Conservation (phyloP, 2,888 invertebrate genomes). For the Drosophila engyochracea region DNA sequence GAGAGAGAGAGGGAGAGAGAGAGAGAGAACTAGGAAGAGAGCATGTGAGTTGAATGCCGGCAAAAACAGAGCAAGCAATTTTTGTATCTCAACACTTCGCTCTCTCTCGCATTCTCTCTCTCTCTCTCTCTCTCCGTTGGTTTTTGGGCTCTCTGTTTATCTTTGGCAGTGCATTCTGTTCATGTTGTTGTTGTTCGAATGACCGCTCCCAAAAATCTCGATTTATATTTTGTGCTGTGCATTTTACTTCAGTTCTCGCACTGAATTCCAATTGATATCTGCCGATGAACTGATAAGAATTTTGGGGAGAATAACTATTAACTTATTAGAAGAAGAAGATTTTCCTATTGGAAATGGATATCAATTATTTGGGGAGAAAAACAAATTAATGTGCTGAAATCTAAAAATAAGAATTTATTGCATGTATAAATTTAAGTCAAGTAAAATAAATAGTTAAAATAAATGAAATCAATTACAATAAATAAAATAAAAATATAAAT, state of each 20-base stretch:
- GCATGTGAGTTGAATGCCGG: slow-evolving; percentile 48
- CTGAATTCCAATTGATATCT: slow-evolving; percentile 30
- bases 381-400: neutral
- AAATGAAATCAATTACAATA: neutral
- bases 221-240: slow-evolving; percentile 54
- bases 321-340: neutral
- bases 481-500: neutral
- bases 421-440: neutral
- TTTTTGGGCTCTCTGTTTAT: slow-evolving; percentile 66
- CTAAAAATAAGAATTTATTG: fast-evolving
- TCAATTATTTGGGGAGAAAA: neutral
- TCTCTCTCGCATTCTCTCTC: slow-evolving; percentile 27
- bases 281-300: slow-evolving; percentile 49
- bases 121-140: neutral
- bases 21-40: neutral
- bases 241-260: slow-evolving; percentile 20
- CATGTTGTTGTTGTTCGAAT: slow-evolving; percentile 38
- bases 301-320: neutral
- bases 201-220: slow-evolving; percentile 71
- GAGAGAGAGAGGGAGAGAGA: neutral
- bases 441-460: neutral
- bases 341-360: neutral
- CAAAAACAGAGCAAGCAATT: slow-evolving; percentile 48
- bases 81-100: slow-evolving; percentile 10
- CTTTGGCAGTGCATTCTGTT: slow-evolving; percentile 57